A percentile compares a stretch with the other conserved stretches of the same genome.
These are phyloP conservation scores for Stigmatopora nigra DNA, from an alignment of 2,113 vertebrate genomes.

Conservation along the genomic window DNA sequence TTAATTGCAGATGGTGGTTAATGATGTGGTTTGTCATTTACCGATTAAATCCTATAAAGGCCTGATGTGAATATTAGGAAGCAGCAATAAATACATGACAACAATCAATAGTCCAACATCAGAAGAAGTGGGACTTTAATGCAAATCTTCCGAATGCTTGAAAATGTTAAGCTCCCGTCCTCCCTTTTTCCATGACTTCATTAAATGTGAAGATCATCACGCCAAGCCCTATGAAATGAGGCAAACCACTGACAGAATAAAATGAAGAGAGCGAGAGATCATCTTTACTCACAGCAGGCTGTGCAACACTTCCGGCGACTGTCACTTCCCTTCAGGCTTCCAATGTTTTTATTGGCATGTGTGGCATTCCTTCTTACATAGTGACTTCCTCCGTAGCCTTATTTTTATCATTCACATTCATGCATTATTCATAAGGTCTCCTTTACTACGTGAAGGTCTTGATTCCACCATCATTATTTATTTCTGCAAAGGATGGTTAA, in stretches of 20 bases:
- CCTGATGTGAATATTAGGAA: constrained; percentile 51
- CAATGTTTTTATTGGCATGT: constrained; percentile 14
- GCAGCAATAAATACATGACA: constrained; percentile 37
- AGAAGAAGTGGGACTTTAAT: constrained; percentile 49
- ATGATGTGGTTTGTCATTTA: constrained; percentile 9
- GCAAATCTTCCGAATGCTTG: constrained; percentile 49
- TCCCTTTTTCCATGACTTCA: constrained; percentile 39
- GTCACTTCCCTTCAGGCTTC: constrained; percentile 55
- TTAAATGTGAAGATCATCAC: constrained; percentile 42
- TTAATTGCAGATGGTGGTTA: constrained; percentile 6
- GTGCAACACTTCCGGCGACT: constrained; percentile 38
- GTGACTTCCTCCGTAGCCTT: neutral
- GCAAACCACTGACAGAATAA: constrained; percentile 45
- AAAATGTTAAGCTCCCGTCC: constrained; percentile 25
- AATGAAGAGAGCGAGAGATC: constrained; percentile 31
- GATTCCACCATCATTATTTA: neutral
- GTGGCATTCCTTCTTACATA: neutral
- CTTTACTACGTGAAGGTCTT: neutral
- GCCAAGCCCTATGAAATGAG: constrained; percentile 47
- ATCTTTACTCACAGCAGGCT: constrained; percentile 37
- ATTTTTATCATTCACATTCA: neutral
- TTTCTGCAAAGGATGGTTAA: neutral
- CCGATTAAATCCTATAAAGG: constrained; percentile 1
- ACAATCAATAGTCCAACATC: constrained; percentile 54
- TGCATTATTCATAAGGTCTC: neutral